phyloP scores from a whole-genome alignment of 1,140 invertebrate genomes.

The Ceratosolen solmsi region DNA sequence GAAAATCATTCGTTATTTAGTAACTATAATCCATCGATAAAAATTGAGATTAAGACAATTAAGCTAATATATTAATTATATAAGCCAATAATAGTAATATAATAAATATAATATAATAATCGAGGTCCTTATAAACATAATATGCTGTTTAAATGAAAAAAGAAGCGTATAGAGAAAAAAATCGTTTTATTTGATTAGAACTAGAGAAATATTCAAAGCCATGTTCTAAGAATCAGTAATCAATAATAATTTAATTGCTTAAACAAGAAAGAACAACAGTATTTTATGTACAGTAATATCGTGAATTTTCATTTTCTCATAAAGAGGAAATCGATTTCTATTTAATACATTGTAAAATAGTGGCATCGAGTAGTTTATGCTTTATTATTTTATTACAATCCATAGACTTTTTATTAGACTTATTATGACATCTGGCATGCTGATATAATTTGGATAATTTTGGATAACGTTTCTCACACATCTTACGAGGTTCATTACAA shows the following conservation, averaged over 20 bases:
- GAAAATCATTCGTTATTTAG: background rate
- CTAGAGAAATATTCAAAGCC: too few species aligned
- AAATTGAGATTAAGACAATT: slow-evolving; percentile 6
- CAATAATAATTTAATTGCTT: too few species aligned
- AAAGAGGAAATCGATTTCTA: background rate
- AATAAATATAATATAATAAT: slow-evolving; percentile 8
- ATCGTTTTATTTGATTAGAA: too few species aligned
- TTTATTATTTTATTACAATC: slow-evolving; percentile 46
- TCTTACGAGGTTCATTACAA: background rate
- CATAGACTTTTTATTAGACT: slow-evolving; percentile 8
- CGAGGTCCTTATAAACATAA: slow-evolving; percentile 8
- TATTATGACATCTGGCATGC: slow-evolving; percentile 11
- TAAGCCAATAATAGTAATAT: too few species aligned
- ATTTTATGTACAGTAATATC: slow-evolving; percentile 11
- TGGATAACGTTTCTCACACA: background rate
- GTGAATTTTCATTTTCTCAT: slow-evolving; percentile 11
- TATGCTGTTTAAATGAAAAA: too few species aligned
- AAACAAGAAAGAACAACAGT: background rate
- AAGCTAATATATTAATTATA: slow-evolving; percentile 1
- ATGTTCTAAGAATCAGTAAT: too few species aligned
- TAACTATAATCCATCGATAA: background rate
- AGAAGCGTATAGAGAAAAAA: too few species aligned
- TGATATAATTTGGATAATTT: slow-evolving; percentile 4
- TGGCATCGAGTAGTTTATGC: slow-evolving; percentile 49
- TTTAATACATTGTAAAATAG: slow-evolving; percentile 17